Percentiles rank a stretch among this genome's conserved stretches.
Conservation (phyloP, 2,888 invertebrate genomes). For the Troglohyphantes excavatus region DNA sequence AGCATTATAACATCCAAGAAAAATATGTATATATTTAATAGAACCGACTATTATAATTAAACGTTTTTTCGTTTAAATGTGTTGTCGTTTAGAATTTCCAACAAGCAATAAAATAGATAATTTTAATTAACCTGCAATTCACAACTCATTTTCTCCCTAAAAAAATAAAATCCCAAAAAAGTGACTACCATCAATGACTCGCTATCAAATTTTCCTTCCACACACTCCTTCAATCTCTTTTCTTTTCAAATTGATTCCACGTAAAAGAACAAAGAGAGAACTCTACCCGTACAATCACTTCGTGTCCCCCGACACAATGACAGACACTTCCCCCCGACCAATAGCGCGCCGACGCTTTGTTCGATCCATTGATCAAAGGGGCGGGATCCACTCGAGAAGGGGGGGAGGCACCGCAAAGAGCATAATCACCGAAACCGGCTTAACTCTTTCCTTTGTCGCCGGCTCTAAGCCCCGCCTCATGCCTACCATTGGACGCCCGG, state of each 20-base stretch:
- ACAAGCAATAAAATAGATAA: no score
- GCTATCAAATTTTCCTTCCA: no score
- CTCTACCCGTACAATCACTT: neutral
- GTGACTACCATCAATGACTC: no score
- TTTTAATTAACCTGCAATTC: no score
- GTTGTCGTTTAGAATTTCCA: no score
- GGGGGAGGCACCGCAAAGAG: conserved; percentile 31
- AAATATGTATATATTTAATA: no score
- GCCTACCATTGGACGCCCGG: conserved; percentile 48
- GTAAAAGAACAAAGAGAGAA: neutral
- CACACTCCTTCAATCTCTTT: no score
- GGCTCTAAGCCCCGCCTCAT: conserved; percentile 30
- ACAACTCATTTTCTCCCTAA: no score
- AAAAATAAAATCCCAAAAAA: no score
- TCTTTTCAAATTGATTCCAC: conserved; percentile 37
- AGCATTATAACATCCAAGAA: no score
- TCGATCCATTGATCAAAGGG: conserved; percentile 41
- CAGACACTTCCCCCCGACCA: conserved; percentile 22
- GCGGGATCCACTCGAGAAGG: conserved; percentile 34
- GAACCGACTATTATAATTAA: no score
- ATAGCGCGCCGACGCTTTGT: conserved; percentile 52
- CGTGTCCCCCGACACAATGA: neutral
- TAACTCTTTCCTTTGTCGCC: conserved; percentile 70
- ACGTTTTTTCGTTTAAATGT: no score
- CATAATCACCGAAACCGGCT: conserved; percentile 70